These are phyloP conservation scores for Orientallactaga bullata DNA, from an alignment of 2,113 vertebrate genomes.

Conservation along the genomic window DNA sequence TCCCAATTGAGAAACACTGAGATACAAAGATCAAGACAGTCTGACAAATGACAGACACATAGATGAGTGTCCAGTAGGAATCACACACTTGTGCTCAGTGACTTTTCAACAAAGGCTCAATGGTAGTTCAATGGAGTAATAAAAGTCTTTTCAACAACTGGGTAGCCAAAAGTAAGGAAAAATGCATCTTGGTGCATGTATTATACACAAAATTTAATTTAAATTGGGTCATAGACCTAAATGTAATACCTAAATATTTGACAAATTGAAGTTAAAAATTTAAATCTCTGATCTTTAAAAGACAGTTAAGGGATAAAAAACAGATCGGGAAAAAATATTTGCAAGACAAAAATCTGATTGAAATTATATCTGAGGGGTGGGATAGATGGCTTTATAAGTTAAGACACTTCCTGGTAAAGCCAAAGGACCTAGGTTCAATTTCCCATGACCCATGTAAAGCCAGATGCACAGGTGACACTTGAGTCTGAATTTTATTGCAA, in stretches of 20 bases:
- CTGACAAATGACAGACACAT: not conserved
- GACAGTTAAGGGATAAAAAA: not conserved
- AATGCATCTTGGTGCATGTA: not conserved
- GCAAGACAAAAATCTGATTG: not conserved
- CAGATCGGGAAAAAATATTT: not conserved
- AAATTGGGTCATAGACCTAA: not conserved
- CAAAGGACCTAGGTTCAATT: too few species aligned
- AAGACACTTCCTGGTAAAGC: too few species aligned
- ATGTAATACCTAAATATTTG: constrained; percentile 10
- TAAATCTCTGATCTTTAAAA: not conserved
- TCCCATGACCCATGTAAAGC: too few species aligned
- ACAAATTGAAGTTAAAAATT: not conserved
- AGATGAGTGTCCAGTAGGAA: not conserved
- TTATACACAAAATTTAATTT: not conserved
- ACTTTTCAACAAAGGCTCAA: not conserved
- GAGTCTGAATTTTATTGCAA: too few species aligned
- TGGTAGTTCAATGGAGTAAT: not conserved
- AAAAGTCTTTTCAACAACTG: not conserved
- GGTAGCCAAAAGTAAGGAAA: not conserved
- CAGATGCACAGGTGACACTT: too few species aligned
- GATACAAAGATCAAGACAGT: not conserved
- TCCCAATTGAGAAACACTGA: not conserved
- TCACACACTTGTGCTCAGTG: fast-evolving
- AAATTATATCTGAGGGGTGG: too few species aligned
- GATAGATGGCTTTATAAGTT: too few species aligned